Base-by-base conservation (phyloP, 1,140 invertebrate species). In the Portunus trituberculatus region DNA sequence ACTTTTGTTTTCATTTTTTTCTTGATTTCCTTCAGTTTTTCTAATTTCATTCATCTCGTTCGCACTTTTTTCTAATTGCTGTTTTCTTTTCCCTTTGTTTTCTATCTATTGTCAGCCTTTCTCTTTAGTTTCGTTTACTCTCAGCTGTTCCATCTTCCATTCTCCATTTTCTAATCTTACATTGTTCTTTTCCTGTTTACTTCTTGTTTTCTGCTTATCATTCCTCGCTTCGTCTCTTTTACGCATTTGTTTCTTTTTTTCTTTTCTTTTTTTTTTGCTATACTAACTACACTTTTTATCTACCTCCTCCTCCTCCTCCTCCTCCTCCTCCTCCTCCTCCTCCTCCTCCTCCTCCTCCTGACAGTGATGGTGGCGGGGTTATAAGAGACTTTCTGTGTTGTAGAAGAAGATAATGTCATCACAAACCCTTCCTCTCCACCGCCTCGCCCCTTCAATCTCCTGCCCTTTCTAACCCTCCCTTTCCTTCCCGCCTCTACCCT, bases 321-420 rank as follows among this genome's bases (percentile, higher is more conserved):
- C 59, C 20, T 76, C 59, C 20, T n/a, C 67, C n/a, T 76, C n/a
- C 67, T 76, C n/a, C 67, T 76, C n/a, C 67, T 76, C n/a, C 67
- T 76, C n/a, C 67, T 76, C n/a, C 67, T 76, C n/a, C 67, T 76
- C n/a, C 67, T 76, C n/a, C 67, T 76, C 20, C 67, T 76, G 67
- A n/a, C 4, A 7, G 67, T 0, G 67, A 25, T 3, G 67, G 8
- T 3, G 67, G 20, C 1, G 67, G n/a, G 16, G 67, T 25, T 76
- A n/a, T 76, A 76, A 76, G 67, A 76, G 67, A n/a, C 20, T n/a
- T 76, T 76, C 25, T 12, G 20, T 76, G 67, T 76, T 76, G 67
- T n/a, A n/a, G n/a, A 20, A 8, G n/a, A n/a, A 76, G 67, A 76
- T 76, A 76, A 76, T n/a, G 67, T 76, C 67, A 76, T 76, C 20